These are phyloP conservation scores for Neogobius melanostomus DNA, from an alignment of 2,113 vertebrate species.

Conservation along the genomic window DNA sequence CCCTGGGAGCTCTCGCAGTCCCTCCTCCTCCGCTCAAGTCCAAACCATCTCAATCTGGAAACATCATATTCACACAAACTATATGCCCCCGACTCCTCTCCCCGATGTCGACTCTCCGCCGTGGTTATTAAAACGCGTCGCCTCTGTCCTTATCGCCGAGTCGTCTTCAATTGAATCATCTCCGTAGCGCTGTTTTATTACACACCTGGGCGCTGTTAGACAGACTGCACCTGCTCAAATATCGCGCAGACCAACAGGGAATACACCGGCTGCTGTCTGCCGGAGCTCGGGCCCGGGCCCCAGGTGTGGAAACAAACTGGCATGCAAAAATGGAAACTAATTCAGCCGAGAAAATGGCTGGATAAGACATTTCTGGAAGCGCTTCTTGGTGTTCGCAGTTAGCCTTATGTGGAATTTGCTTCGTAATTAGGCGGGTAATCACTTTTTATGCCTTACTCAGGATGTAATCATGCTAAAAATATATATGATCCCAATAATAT, in stretches of 20 bases:
- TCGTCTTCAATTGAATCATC: background rate
- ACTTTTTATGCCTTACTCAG: background rate
- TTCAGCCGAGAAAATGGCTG: background rate
- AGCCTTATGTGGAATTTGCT: background rate
- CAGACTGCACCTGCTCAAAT: background rate
- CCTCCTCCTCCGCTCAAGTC: no score
- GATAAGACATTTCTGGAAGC: background rate
- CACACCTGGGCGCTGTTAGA: constrained; percentile 1
- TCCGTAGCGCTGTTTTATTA: background rate
- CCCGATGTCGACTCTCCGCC: background rate
- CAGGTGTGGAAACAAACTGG: constrained; percentile 3
- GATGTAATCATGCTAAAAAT: no score
- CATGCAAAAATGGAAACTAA: background rate
- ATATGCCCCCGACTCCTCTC: no score
- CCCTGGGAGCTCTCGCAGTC: no score
- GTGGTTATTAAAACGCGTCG: background rate
- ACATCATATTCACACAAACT: no score
- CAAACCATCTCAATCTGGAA: background rate
- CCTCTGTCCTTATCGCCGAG: background rate
- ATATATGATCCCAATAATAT: no score
- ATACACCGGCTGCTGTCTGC: background rate
- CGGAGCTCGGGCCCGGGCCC: background rate
- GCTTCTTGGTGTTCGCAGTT: background rate
- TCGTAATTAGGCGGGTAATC: background rate
- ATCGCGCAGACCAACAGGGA: background rate